Conservation (phyloP, 1,140 invertebrate genomes). For the Harpegnathos saltator region DNA sequence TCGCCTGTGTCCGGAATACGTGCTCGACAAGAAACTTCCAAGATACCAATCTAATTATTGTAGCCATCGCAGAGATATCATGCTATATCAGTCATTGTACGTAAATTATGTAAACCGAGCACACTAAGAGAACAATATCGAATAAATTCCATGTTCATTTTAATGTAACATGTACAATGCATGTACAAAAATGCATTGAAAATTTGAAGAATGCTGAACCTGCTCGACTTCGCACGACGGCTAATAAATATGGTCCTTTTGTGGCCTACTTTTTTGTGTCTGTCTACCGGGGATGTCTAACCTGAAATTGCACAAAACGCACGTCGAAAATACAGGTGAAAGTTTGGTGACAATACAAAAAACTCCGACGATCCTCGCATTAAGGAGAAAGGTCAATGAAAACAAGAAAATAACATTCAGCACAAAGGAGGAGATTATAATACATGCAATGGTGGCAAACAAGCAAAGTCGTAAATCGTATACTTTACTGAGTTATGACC, state of each 20-base stretch:
- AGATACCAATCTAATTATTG: conserved; percentile 45
- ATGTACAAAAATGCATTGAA: background rate
- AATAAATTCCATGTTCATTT: background rate
- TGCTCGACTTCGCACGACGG: conserved; percentile 49
- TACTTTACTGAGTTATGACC: background rate
- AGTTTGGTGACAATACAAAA: conserved; percentile 81
- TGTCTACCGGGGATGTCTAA: conserved; percentile 73
- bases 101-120: background rate
- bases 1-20: conserved; percentile 69
- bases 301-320: conserved; percentile 55
- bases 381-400: conserved; percentile 54
- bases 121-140: background rate
- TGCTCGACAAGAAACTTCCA: conserved; percentile 48
- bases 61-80: conserved; percentile 43
- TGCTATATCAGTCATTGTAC: conserved; percentile 3
- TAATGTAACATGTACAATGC: background rate
- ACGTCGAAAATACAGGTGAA: conserved; percentile 74
- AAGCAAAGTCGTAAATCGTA: background rate
- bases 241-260: conserved; percentile 78
- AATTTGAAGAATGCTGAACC: conserved; percentile 15
- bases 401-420: conserved; percentile 36
- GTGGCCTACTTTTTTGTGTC: conserved; percentile 72
- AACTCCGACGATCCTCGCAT: conserved; percentile 48
- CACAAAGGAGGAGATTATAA: conserved; percentile 68
- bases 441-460: conserved; percentile 15